These are phyloP conservation scores for Callimorpha dominula DNA, from an alignment of 2,888 invertebrate species.

Conservation along the genomic window DNA sequence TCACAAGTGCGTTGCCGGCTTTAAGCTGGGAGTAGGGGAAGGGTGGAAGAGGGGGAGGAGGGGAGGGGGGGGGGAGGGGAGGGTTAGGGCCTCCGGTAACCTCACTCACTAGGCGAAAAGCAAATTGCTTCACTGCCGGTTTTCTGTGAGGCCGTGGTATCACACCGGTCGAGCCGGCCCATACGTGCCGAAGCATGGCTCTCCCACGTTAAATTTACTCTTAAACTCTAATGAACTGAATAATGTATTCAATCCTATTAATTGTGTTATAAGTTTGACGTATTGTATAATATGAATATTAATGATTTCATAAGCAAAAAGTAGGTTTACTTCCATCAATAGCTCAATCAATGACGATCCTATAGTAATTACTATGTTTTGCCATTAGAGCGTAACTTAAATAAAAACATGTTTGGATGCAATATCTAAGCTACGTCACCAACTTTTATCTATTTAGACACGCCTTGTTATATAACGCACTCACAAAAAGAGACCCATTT, in stretches of 20 bases:
- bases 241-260: background rate
- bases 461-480: constrained; percentile 68
- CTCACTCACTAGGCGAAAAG: too few relatives aligned
- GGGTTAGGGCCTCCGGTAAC: too few relatives aligned
- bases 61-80: too few relatives aligned
- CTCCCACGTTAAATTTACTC: too few relatives aligned
- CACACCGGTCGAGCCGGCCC: too few relatives aligned
- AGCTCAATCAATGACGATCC: background rate
- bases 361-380: constrained; percentile 60
- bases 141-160: too few relatives aligned
- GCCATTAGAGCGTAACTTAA: constrained; percentile 55
- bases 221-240: too few relatives aligned
- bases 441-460: constrained; percentile 78
- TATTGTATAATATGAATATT: background rate
- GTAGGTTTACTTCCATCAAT: background rate
- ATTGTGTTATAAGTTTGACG: background rate
- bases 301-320: background rate
- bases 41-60: too few relatives aligned
- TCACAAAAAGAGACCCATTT: constrained; percentile 55
- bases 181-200: too few relatives aligned
- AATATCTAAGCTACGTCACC: constrained; percentile 59
- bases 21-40: too few relatives aligned
- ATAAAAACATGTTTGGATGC: constrained; percentile 69
- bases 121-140: too few relatives aligned
- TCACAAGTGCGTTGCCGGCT: too few relatives aligned